These are phyloP conservation scores for Acrobasis suavella DNA, from an alignment of 2,888 invertebrate genomes.

Conservation along the genomic window DNA sequence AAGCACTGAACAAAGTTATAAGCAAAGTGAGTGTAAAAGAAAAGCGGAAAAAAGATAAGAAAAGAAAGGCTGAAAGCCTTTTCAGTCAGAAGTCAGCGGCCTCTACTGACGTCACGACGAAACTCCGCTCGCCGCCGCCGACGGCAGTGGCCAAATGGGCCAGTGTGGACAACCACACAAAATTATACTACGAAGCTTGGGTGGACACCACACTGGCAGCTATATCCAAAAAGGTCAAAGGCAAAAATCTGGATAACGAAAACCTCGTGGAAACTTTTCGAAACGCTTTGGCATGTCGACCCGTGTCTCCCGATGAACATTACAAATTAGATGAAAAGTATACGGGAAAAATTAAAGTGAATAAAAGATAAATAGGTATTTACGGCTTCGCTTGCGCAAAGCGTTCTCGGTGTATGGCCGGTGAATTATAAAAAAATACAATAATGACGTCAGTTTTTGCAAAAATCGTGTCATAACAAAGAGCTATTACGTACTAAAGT, in stretches of 20 bases:
- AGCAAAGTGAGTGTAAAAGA: constrained; percentile 30
- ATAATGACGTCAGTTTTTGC: no score
- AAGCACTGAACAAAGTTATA: constrained; percentile 22
- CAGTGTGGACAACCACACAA: constrained; percentile 48
- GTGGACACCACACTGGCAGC: constrained; percentile 60
- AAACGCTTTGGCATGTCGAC: constrained; percentile 38
- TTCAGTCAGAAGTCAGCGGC: not conserved
- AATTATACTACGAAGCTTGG: constrained; percentile 72
- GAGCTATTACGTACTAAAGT: no score
- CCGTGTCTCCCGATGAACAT: constrained; percentile 44
- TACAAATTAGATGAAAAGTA: constrained; percentile 55
- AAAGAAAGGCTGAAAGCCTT: not conserved
- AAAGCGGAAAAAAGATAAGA: constrained; percentile 18
- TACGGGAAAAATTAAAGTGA: constrained; percentile 58
- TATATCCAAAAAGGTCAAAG: constrained; percentile 43
- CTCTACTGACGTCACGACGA: constrained; percentile 29
- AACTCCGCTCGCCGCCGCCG: constrained; percentile 43
- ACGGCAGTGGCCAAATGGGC: constrained; percentile 68
- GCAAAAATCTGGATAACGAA: constrained; percentile 44
- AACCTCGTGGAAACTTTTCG: constrained; percentile 41
- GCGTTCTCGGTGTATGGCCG: not conserved
- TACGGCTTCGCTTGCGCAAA: not conserved
- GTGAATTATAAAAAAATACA: no score
- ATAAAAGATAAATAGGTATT: constrained; percentile 39
- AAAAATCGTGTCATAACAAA: no score